Base-by-base conservation (phyloP, 2,113 vertebrate species). In the Struthio camelus region DNA sequence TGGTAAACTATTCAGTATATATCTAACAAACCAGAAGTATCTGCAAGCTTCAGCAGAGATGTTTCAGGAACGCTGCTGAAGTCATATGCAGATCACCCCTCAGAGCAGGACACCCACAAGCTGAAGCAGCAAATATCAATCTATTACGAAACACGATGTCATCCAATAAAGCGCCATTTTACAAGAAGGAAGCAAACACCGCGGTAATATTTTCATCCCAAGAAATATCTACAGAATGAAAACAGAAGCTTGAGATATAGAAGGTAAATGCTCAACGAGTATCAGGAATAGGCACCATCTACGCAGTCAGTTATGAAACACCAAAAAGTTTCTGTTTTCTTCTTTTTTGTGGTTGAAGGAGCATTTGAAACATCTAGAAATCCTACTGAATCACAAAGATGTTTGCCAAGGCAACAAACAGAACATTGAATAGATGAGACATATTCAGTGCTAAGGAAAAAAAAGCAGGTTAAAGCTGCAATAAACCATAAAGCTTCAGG, bases 321-420 rank as follows among this genome's bases (percentile, higher is more conserved):
- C 53, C 53, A 58, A 27, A 66, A 73, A 44, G 32, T 22, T n/a
- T 4, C 3, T 36, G 25, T 53, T 22, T 50, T 48, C 54, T 27
- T 34, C n/a, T 36, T 83, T 50, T 24, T 40, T 1, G 0, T 50
- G 59, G 82, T 48, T 72, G 56, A 61, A 78, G 51, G 71, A 44
- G 80, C 65, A 91, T 75, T 56, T 95, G 93, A 96, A 96, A 77
- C 85, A 91, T 75, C 94, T 67, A 93, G 87, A 96, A 97, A 90
- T 71, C 23, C 89, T 19, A 80, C 56, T 80, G 94, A 93, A 89
- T 93, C 89, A 93, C 85, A 69, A 42, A 78, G 81, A 79, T 5
- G 0, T 79, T 93, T 81, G 87, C 88, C 89, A 94, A 94, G 87
- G 87, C 85, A 87, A 88, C 1, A 0, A 73, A 67, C 22, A 25